Evolutionary conservation across 2,888 invertebrate species (phyloP).

Genomic region (Andrena dorsata): DNA sequence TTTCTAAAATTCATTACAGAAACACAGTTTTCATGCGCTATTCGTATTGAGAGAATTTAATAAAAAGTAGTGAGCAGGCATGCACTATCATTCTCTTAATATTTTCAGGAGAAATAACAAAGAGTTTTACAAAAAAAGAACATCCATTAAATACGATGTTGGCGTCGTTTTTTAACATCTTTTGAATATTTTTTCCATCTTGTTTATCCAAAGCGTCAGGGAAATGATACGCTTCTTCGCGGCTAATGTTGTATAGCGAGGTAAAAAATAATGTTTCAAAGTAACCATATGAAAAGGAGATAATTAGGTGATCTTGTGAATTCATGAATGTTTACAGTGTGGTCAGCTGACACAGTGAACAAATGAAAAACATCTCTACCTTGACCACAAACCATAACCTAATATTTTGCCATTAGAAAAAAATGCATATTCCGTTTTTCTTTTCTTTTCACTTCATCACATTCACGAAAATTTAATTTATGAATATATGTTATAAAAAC

Average conservation of each 20-base stretch:
- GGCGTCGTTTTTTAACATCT: not conserved
- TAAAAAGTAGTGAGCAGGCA: not conserved
- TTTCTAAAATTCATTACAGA: not conserved
- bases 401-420: not conserved
- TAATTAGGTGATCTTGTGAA: constrained; percentile 15
- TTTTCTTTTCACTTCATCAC: not conserved
- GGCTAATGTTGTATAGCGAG: not conserved
- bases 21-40: not conserved
- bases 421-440: not conserved
- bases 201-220: not conserved
- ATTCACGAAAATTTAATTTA: constrained; percentile 1
- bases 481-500: constrained; percentile 17
- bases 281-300: constrained; percentile 1
- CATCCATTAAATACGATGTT: not conserved
- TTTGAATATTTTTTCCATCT: not conserved
- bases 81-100: not conserved
- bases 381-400: not conserved
- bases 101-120: not conserved
- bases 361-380: not conserved
- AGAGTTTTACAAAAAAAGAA: not conserved
- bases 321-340: constrained; percentile 13
- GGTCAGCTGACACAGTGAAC: constrained; percentile 17
- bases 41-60: not conserved
- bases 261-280: constrained; percentile 11
- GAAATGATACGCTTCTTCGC: not conserved